Percentiles rank a stretch among this genome's conserved stretches.
Evolutionary conservation across 1,140 invertebrate genomes (phyloP).

Genomic region (Philopotamus ludificatus): DNA sequence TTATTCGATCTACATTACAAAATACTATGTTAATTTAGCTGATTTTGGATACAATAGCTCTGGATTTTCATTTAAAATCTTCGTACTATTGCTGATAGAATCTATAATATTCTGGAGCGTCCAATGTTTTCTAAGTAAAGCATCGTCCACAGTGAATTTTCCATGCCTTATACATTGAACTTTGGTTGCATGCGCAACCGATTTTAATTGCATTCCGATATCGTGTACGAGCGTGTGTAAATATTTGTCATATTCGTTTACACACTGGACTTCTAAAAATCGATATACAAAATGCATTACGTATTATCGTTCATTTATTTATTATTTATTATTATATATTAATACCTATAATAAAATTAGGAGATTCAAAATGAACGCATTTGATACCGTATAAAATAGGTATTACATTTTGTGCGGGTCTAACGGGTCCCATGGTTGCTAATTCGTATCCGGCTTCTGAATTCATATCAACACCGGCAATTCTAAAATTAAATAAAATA

Average conservation of each 20-base stretch:
- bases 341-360: slow-evolving; percentile 81
- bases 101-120: slow-evolving; percentile 68
- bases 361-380: slow-evolving; percentile 76
- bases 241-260: slow-evolving; percentile 80
- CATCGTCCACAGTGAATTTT: slow-evolving; percentile 73
- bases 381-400: slow-evolving; percentile 87
- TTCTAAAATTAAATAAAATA: slow-evolving; percentile 53
- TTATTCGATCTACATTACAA: too few relatives aligned
- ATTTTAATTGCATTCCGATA: slow-evolving; percentile 74
- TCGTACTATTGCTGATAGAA: slow-evolving; percentile 60
- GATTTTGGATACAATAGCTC: neutral
- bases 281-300: slow-evolving; percentile 35
- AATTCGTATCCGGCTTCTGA: slow-evolving; percentile 88
- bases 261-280: slow-evolving; percentile 76
- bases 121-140: slow-evolving; percentile 84
- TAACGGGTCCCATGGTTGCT: slow-evolving; percentile 72
- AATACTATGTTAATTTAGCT: too few relatives aligned
- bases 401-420: slow-evolving; percentile 66
- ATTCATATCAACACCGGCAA: slow-evolving; percentile 74
- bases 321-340: too few relatives aligned
- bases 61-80: neutral
- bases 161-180: slow-evolving; percentile 81
- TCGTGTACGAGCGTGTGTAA: slow-evolving; percentile 74
- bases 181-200: slow-evolving; percentile 75
- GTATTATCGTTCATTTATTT: too few relatives aligned